phyloP scores from a whole-genome alignment of 2,888 invertebrate genomes.

The Enchytraeus crypticus region DNA sequence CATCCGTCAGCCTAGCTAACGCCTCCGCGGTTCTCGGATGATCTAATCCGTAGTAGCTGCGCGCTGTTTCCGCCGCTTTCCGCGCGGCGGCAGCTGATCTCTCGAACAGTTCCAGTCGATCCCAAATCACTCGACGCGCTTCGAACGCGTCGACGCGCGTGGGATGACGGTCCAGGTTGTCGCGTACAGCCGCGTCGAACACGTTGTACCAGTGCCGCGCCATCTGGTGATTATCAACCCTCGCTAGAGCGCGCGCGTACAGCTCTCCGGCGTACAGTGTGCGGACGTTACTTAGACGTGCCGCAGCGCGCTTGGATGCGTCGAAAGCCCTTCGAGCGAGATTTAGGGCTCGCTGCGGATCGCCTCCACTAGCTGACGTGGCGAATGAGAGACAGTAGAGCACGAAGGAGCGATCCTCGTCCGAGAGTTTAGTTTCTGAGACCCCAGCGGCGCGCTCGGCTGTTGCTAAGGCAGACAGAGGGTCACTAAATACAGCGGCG shows the following conservation, averaged over 20 bases:
- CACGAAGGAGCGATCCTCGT: conserved; percentile 12
- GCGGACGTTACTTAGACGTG: conserved; percentile 8
- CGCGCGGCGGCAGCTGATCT: conserved; percentile 17
- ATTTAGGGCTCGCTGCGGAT: conserved; percentile 4
- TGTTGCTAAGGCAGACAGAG: conserved; percentile 1
- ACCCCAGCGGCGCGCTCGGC: conserved; percentile 1
- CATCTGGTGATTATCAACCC: conserved; percentile 18
- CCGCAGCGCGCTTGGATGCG: conserved; percentile 9
- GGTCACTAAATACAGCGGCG: conserved; percentile 1
- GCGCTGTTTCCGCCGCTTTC: conserved; percentile 19
- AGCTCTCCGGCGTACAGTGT: conserved; percentile 24
- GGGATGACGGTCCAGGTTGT: conserved; percentile 21
- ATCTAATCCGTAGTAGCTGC: conserved; percentile 17
- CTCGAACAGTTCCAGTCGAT: conserved; percentile 18
- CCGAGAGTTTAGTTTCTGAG: not conserved
- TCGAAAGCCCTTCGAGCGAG: conserved; percentile 20
- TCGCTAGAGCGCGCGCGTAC: conserved; percentile 20
- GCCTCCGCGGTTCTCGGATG: conserved; percentile 23
- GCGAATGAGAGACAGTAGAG: conserved; percentile 7
- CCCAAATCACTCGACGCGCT: conserved; percentile 22
- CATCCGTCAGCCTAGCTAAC: conserved; percentile 13
- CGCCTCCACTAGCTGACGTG: conserved; percentile 6
- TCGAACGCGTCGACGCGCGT: conserved; percentile 18
- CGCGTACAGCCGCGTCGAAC: conserved; percentile 17
- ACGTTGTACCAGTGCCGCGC: conserved; percentile 25